Percentiles rank a stretch among this genome's conserved stretches.
Evolutionary conservation across 2,888 invertebrate species (phyloP).

Genomic region (Melipona bicolor): DNA sequence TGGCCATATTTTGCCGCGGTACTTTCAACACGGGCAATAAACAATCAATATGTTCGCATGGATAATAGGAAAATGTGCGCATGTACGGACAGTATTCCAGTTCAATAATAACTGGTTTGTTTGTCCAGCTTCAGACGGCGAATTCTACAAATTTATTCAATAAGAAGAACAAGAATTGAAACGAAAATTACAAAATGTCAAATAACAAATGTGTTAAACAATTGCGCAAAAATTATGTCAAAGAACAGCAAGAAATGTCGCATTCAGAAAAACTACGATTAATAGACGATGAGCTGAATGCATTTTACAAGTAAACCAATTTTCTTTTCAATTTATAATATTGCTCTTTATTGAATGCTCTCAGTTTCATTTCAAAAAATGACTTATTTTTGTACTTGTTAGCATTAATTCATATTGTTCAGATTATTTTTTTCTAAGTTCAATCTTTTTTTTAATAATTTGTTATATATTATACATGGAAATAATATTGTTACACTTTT

Average conservation of each 20-base stretch:
- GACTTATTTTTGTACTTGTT: neutral
- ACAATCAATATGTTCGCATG: slow-evolving; percentile 60
- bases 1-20: slow-evolving; percentile 36
- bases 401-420: neutral
- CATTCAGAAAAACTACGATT: slow-evolving; percentile 81
- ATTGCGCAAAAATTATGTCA: slow-evolving; percentile 77
- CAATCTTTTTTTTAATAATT: neutral
- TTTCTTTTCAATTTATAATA: slow-evolving; percentile 1
- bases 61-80: slow-evolving; percentile 53
- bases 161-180: neutral
- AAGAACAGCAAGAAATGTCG: slow-evolving; percentile 83
- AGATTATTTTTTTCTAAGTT: neutral
- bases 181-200: slow-evolving; percentile 70
- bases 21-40: slow-evolving; percentile 8
- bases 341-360: neutral
- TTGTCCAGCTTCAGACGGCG: neutral
- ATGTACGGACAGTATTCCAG: slow-evolving; percentile 41
- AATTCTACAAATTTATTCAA: neutral
- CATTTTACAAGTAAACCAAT: slow-evolving; percentile 81
- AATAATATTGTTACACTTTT: neutral
- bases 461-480: neutral
- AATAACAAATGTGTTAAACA: slow-evolving; percentile 79
- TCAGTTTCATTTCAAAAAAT: neutral
- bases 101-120: slow-evolving; percentile 59
- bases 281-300: slow-evolving; percentile 82